Percentiles rank a stretch among this genome's conserved stretches.
Conservation (phyloP, 1,140 invertebrate species). For the Caerostris darwini region DNA sequence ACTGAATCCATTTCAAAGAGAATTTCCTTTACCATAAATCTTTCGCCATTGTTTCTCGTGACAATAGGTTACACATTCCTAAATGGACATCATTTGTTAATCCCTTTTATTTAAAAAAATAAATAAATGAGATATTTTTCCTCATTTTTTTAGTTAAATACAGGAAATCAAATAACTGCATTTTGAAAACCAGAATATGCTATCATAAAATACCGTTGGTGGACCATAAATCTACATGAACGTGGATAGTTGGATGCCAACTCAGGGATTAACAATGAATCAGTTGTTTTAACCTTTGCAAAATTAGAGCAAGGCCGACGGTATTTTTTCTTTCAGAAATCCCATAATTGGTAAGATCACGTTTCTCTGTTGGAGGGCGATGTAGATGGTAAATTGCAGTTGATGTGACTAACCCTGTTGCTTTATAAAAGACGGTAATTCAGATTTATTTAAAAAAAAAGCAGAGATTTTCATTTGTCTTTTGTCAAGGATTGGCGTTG, state of each 20-base stretch:
- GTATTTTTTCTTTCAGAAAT: not conserved
- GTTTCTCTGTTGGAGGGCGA: not conserved
- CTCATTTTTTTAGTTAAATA: not conserved
- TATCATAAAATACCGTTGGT: not conserved
- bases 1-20: no score
- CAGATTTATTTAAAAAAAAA: not conserved
- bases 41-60: no score
- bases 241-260: not conserved
- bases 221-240: not conserved
- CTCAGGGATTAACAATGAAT: not conserved
- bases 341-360: constrained; percentile 17
- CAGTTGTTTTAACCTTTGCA: constrained; percentile 21
- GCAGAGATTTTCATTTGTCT: not conserved
- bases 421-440: not conserved
- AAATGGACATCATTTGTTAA: no score
- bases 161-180: not conserved
- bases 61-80: no score
- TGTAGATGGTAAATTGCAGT: not conserved
- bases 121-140: not conserved
- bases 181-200: not conserved
- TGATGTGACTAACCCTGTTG: not conserved
- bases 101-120: not conserved
- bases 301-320: not conserved
- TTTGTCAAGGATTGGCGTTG: not conserved
- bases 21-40: no score